Percentiles rank a stretch among this genome's conserved stretches.
Conservation (phyloP, 2,888 invertebrate species). For the Barypeithes pellucidus region DNA sequence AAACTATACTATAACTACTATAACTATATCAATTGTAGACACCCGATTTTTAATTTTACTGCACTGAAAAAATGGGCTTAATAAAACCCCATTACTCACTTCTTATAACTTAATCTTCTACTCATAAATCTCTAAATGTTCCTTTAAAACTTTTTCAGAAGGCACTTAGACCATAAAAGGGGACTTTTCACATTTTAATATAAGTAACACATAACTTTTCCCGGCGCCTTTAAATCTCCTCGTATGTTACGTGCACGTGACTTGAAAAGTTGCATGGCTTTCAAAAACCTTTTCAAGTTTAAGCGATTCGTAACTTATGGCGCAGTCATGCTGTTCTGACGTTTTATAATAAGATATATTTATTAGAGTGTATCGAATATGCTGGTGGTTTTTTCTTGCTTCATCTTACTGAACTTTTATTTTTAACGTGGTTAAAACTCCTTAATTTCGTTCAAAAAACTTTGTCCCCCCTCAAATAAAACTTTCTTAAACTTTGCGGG, state of each 20-base stretch:
- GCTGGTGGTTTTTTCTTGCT: no score
- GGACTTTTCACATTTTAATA: constrained; percentile 15
- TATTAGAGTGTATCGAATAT: constrained; percentile 1
- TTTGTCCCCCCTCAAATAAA: constrained; percentile 28
- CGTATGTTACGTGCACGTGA: constrained; percentile 10
- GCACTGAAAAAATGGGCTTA: no score
- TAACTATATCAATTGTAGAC: no score
- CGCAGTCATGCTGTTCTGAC: constrained; percentile 8
- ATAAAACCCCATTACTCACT: not conserved
- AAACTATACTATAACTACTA: no score
- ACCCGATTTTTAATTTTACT: no score
- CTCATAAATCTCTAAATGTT: not conserved
- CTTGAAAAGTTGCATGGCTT: constrained; percentile 22
- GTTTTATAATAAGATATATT: constrained; percentile 19
- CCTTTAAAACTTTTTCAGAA: not conserved
- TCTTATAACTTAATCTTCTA: constrained; percentile 7
- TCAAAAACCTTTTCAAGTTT: constrained; percentile 21
- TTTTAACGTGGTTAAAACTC: constrained; percentile 10
- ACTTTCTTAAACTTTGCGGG: constrained; percentile 12
- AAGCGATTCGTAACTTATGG: constrained; percentile 14
- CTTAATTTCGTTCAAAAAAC: constrained; percentile 13
- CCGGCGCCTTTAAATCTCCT: constrained; percentile 4
- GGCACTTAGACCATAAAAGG: constrained; percentile 8
- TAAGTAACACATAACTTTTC: constrained; percentile 23
- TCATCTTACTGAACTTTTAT: not conserved